phyloP scores from a whole-genome alignment of 2,797 vertebrate genomes.

The Leptodactylus fallax region DNA sequence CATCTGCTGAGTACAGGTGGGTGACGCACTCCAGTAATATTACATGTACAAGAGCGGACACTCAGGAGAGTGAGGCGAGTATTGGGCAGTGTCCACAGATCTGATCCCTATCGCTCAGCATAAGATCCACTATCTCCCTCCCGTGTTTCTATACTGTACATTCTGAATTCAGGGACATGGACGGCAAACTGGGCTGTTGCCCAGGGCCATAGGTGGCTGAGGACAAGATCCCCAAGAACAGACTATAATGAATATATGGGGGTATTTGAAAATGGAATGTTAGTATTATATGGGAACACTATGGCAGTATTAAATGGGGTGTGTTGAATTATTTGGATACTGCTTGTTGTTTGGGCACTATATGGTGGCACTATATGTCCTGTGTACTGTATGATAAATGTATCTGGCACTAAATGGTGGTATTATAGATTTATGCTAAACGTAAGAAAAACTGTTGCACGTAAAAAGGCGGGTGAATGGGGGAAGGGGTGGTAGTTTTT shows the following conservation, averaged over 20 bases:
- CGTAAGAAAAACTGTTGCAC: no score
- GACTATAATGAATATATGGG: neutral
- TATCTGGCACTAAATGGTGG: no score
- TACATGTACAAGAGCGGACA: conserved; percentile 3
- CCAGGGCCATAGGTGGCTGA: neutral
- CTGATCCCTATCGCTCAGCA: neutral
- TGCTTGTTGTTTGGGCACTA: no score
- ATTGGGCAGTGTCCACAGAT: neutral
- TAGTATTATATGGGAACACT: neutral
- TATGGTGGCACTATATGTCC: no score
- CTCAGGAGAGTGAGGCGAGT: neutral
- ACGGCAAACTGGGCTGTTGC: neutral
- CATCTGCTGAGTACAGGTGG: conserved; percentile 24
- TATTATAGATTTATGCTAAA: no score
- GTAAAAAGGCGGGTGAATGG: no score
- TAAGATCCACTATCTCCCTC: neutral
- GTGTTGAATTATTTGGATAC: no score
- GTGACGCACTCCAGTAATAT: neutral
- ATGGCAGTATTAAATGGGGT: no score
- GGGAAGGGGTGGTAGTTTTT: no score
- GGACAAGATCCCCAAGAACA: neutral
- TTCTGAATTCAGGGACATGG: neutral
- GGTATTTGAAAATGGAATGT: neutral
- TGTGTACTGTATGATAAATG: no score
- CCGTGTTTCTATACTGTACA: neutral